Evolutionary conservation across 2,888 invertebrate species (phyloP), one percentile per base, ranked within the genome.

Genomic region (Helleia helle): DNA sequence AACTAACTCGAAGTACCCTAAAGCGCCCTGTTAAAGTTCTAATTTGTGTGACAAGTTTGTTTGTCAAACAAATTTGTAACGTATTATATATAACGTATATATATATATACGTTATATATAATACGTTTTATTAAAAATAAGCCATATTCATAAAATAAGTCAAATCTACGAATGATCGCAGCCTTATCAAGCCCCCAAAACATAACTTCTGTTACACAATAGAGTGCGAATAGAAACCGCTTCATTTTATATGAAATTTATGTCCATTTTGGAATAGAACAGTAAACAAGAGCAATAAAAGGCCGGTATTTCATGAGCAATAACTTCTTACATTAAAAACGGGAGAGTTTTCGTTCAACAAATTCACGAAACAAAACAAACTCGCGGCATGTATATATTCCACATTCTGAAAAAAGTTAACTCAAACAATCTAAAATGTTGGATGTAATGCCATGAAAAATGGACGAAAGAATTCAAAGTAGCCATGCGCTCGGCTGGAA

Each of bases 361-460:
- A 66, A 74, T 71, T 72, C 68, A 71, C 65, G 63, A 71, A 66
- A 65, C 59, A 61, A 62, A 69, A 67, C 65, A 68, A 65, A 67
- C 66, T 61, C 59, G 58, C 59, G 62, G 60, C 58, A 65, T 65
- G 63, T 59, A 65, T 71, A 71, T 67, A 64, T 55, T 66, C 58
- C 62, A 65, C 69, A 64, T 67, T 63, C 61, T 63, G 58, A 65
- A 71, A 73, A 71, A 72, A 67, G 70, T 67, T 61, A 63, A 65
- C 68, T 67, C 69, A 72, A 75, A 76, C 72, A 72, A 74, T 75
- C 60, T 67, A 58, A 58, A 65, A 58, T 61, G 54, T 58, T 46
- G 63, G 57, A 58, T 63, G 67, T 69, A 67, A 72, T 67, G 63
- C 65, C 58, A 62, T 65, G 63, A 69, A 70, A 69, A 72, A 68